Evolutionary conservation across 2,888 invertebrate species (phyloP).

Genomic region (Nymphalis urticae): DNA sequence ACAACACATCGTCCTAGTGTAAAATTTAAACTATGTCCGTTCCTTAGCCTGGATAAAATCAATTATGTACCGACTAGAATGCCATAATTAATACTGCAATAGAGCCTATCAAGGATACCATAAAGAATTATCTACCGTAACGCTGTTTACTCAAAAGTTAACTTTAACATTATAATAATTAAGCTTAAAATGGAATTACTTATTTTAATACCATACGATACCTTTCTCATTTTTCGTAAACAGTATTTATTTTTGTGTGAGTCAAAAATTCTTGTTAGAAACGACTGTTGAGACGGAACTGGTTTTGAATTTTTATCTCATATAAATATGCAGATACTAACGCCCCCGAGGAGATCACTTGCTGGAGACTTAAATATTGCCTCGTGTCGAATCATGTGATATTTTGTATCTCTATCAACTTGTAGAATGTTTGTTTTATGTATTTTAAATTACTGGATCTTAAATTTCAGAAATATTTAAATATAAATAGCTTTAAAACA

Average conservation of each 20-base stretch:
- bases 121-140: conserved; percentile 59
- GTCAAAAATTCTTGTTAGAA: conserved; percentile 79
- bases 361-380: conserved; percentile 58
- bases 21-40: conserved; percentile 66
- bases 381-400: conserved; percentile 57
- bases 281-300: conserved; percentile 67
- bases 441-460: conserved; percentile 5
- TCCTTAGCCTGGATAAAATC: conserved; percentile 69
- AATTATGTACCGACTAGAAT: conserved; percentile 76
- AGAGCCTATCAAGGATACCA: conserved; percentile 63
- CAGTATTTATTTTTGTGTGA: conserved; percentile 79
- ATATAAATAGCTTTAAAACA: conserved; percentile 4
- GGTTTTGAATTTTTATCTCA: conserved; percentile 72
- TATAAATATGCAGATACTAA: conserved; percentile 74
- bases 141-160: conserved; percentile 53
- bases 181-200: conserved; percentile 53
- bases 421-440: conserved; percentile 45
- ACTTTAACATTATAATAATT: conserved; percentile 58
- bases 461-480: conserved; percentile 2
- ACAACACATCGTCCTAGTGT: conserved; percentile 47
- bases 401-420: conserved; percentile 54
- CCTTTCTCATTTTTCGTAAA: conserved; percentile 76
- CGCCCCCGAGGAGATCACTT: conserved; percentile 70
- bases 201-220: conserved; percentile 61
- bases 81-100: conserved; percentile 77